phyloP scores from a whole-genome alignment of 2,888 invertebrate species.

The Neocrepidodera transversa region DNA sequence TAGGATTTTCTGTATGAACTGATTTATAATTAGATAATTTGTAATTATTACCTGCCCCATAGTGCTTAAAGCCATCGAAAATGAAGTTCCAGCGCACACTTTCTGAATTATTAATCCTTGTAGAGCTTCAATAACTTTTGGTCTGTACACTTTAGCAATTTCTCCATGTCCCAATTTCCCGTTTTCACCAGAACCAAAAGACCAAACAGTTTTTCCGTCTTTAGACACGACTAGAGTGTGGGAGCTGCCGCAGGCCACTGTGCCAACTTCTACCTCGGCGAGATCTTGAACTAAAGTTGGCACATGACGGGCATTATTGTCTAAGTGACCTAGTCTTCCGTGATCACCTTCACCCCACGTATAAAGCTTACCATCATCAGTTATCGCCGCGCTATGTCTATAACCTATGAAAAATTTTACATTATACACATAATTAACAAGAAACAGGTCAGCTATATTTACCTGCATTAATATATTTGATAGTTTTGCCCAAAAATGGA shows the following conservation, averaged over 20 bases:
- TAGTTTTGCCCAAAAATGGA: conserved; percentile 60
- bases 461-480: conserved; percentile 65
- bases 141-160: conserved; percentile 61
- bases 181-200: conserved; percentile 66
- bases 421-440: neutral
- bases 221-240: conserved; percentile 64
- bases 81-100: conserved; percentile 65
- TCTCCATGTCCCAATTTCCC: conserved; percentile 63
- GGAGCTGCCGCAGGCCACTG: conserved; percentile 65
- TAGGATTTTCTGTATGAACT: too few relatives aligned
- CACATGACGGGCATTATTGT: conserved; percentile 64
- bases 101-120: conserved; percentile 65
- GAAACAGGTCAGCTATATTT: conserved; percentile 12
- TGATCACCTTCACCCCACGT: conserved; percentile 69
- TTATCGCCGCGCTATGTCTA: conserved; percentile 66
- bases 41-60: conserved; percentile 61
- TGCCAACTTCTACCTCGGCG: conserved; percentile 66
- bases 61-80: conserved; percentile 64
- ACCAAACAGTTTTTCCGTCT: conserved; percentile 66
- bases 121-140: conserved; percentile 67
- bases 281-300: conserved; percentile 68
- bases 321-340: conserved; percentile 68
- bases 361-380: conserved; percentile 64
- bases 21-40: too few relatives aligned
- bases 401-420: conserved; percentile 58